Evolutionary conservation across 1,140 invertebrate species (phyloP).

Genomic region (Habropoda laboriosa): DNA sequence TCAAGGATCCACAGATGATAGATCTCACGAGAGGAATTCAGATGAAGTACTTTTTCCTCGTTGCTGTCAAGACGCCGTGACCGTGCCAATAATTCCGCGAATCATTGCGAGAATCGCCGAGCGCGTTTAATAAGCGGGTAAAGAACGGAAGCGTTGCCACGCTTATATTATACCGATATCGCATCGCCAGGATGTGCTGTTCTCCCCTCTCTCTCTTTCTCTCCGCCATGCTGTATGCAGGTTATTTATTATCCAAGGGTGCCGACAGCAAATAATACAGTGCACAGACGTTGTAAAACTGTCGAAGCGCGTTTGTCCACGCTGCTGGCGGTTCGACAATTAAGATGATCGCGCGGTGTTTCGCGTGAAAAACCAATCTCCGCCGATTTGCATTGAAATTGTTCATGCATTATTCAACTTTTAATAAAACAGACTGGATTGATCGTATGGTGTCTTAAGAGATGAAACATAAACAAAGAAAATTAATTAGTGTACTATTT

Average conservation of each 20-base stretch:
- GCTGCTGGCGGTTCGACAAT: conserved; percentile 14
- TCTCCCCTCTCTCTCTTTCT: too few relatives aligned
- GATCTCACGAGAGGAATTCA: neutral
- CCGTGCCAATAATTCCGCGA: neutral
- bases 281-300: conserved; percentile 4
- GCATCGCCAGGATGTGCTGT: conserved; percentile 34
- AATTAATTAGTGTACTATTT: too few relatives aligned
- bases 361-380: neutral
- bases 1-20: neutral
- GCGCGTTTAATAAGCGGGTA: conserved; percentile 32
- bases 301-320: conserved; percentile 2
- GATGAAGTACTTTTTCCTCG: neutral
- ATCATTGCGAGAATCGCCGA: conserved; percentile 8
- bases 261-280: conserved; percentile 43
- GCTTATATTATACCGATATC: conserved; percentile 41
- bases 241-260: conserved; percentile 51
- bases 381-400: neutral
- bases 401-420: neutral
- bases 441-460: neutral
- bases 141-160: conserved; percentile 38
- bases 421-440: too few relatives aligned
- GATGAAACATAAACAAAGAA: too few relatives aligned
- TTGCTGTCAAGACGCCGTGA: neutral
- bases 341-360: neutral
- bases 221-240: neutral